These are phyloP conservation scores for Mamestra configurata DNA, from an alignment of 1,140 invertebrate species.

Conservation along the genomic window DNA sequence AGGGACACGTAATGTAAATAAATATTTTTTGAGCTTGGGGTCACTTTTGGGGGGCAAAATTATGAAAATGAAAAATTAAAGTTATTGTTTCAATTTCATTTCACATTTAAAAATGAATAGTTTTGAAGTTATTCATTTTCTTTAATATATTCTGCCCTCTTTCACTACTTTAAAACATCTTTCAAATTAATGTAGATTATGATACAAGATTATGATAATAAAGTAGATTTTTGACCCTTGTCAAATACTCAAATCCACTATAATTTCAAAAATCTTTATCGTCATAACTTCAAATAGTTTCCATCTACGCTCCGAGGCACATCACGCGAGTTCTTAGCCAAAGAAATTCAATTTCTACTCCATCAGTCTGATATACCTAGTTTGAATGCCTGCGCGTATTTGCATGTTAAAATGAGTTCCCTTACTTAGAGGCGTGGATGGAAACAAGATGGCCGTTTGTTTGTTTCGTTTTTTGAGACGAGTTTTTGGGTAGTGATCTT, in stretches of 20 bases:
- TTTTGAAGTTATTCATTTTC: no score
- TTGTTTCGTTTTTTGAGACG: neutral
- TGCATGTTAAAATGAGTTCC: slow-evolving; percentile 52
- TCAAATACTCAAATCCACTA: neutral
- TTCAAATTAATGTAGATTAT: no score
- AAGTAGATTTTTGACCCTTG: no score
- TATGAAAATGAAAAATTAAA: no score
- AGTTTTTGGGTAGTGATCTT: neutral
- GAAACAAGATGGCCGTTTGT: slow-evolving; percentile 25
- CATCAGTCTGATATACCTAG: slow-evolving; percentile 37
- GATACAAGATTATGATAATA: no score
- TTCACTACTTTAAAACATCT: no score
- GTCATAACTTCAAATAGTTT: slow-evolving; percentile 16
- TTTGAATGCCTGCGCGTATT: slow-evolving; percentile 44
- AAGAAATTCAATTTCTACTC: slow-evolving; percentile 52
- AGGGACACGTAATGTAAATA: no score
- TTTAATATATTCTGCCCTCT: no score
- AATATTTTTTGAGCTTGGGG: no score
- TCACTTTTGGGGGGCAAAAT: no score
- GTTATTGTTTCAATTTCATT: no score
- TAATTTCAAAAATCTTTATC: neutral
- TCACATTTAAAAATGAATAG: no score
- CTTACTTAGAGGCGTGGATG: slow-evolving; percentile 22
- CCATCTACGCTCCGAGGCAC: neutral
- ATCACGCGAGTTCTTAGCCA: slow-evolving; percentile 22